Conservation (phyloP, 2,888 invertebrate species). For the Andrena trimmerana region DNA sequence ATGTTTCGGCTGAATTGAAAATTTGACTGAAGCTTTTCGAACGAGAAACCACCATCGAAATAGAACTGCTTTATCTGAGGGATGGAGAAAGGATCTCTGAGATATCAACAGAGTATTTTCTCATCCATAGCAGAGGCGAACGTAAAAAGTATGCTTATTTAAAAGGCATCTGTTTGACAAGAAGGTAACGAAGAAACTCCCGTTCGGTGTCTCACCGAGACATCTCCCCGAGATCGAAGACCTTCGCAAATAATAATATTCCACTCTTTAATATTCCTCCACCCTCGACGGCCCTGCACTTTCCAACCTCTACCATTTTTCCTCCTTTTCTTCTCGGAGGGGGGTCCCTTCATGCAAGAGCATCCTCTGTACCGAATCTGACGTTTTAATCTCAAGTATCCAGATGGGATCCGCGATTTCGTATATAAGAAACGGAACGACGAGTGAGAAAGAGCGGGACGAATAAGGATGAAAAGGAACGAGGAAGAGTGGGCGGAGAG, state of each 20-base stretch:
- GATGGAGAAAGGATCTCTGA: not conserved
- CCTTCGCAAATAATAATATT: constrained; percentile 78
- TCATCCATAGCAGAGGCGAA: not conserved
- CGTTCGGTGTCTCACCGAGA: not conserved
- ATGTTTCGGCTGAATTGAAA: no score
- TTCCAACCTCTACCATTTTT: constrained; percentile 25
- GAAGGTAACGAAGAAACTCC: constrained; percentile 32
- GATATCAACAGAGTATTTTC: not conserved
- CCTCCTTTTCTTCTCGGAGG: constrained; percentile 25
- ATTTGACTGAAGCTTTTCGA: no score
- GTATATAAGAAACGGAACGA: constrained; percentile 67
- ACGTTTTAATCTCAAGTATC: constrained; percentile 84
- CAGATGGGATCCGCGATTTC: constrained; percentile 82
- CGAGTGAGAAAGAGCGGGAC: constrained; percentile 9
- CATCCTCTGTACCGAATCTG: constrained; percentile 76
- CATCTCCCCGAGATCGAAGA: constrained; percentile 50
- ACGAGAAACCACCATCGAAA: no score
- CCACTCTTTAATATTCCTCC: constrained; percentile 75
- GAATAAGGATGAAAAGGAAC: constrained; percentile 27
- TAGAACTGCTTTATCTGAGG: no score
- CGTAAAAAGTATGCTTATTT: not conserved
- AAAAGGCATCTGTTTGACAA: constrained; percentile 16
- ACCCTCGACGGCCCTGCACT: constrained; percentile 12
- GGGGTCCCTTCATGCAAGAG: constrained; percentile 69
- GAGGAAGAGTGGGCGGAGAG: constrained; percentile 34